These are phyloP conservation scores for Picathartes gymnocephalus DNA, from an alignment of 2,113 vertebrate genomes.

Conservation along the genomic window DNA sequence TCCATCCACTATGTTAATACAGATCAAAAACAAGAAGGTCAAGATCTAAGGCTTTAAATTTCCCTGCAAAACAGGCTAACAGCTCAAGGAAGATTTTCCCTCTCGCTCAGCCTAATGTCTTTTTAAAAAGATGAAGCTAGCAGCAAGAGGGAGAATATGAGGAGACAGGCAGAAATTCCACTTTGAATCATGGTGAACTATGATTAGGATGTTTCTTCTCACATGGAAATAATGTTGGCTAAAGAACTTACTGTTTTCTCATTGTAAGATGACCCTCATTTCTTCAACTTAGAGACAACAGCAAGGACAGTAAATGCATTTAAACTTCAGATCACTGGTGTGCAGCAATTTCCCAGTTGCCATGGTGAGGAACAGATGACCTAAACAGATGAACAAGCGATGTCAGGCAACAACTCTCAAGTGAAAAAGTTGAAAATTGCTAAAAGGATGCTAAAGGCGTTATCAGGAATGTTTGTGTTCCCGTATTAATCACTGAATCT, in stretches of 20 bases:
- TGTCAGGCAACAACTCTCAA: neutral
- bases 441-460: neutral
- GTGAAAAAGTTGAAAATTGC: neutral
- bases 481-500: neutral
- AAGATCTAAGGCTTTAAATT: neutral
- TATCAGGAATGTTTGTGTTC: neutral
- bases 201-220: neutral
- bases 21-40: neutral
- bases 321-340: neutral
- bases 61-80: neutral
- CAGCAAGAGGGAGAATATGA: neutral
- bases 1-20: neutral
- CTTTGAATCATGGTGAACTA: neutral
- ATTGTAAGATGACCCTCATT: neutral
- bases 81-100: neutral
- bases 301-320: neutral
- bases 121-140: neutral
- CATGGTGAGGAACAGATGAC: neutral
- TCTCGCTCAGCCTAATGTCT: neutral
- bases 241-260: neutral
- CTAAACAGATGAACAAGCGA: neutral
- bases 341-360: neutral
- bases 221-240: neutral
- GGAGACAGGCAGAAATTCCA: neutral
- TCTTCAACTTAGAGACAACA: neutral